Base-by-base conservation (phyloP, 2,888 invertebrate genomes). In the Sthenelais limicola region DNA sequence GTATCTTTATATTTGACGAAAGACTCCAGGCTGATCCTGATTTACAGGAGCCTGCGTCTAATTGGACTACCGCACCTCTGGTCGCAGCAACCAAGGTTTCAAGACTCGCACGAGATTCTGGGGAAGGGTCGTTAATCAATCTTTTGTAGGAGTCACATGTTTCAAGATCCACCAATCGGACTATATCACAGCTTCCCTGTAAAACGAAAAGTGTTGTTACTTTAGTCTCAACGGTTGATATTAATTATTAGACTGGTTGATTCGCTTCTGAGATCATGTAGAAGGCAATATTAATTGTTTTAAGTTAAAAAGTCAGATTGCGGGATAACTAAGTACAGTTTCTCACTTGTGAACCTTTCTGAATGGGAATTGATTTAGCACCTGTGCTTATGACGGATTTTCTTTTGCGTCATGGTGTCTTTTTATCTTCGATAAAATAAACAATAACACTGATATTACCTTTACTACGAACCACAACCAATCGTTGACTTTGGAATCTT, bases 381-480 rank as follows among this genome's bases (percentile, higher is more conserved):
- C 43, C 9, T 43, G 15, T 43, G n/a, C n/a, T n/a, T n/a, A n/a
- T n/a, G n/a, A n/a, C n/a, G n/a, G n/a, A n/a, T n/a, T n/a, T n/a
- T n/a, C n/a, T n/a, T n/a, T n/a, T n/a, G n/a, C n/a, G n/a, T n/a
- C n/a, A n/a, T n/a, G n/a, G n/a, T n/a, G n/a, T n/a, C n/a, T n/a
- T n/a, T n/a, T n/a, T n/a, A n/a, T n/a, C n/a, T n/a, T n/a, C n/a
- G n/a, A n/a, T n/a, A n/a, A 51, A 18, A n/a, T 28, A 47, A 15
- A 51, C 21, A 30, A 30, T 24, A 7, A 49, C 24, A 28, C 28
- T 48, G 12, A 18, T 21, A 51, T 33, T 47, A 78, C 78, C 71
- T 78, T 69, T 18, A 75, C 52, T 21, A 79, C 70, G 35, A 79
- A 79, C 75, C 77, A 79, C 38, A 79, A 58, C 75, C 75, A 74